Conservation (phyloP, 2,888 invertebrate genomes). For the Pyrrhia umbra region DNA sequence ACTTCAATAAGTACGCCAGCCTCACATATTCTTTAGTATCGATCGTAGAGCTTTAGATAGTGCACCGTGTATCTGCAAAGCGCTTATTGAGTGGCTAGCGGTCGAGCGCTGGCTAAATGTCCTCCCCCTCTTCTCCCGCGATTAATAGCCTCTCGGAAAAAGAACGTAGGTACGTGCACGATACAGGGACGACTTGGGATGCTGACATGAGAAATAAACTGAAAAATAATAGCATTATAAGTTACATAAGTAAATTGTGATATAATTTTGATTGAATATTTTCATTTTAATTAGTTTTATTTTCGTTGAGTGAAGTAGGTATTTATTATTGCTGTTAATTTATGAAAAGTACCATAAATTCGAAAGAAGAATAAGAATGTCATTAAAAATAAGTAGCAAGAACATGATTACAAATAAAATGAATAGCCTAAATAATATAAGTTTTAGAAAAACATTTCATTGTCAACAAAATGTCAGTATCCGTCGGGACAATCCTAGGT, state of each 20-base stretch:
- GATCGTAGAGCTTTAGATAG: constrained; percentile 39
- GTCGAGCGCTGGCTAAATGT: constrained; percentile 73
- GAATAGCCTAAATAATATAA: background rate
- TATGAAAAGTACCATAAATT: no score
- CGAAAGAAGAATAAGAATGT: no score
- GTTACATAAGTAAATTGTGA: no score
- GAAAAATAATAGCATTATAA: background rate
- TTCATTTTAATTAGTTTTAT: no score
- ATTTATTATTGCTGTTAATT: no score
- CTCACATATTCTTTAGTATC: constrained; percentile 20
- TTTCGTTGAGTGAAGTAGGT: no score
- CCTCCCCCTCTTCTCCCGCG: constrained; percentile 65
- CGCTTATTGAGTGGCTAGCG: constrained; percentile 57
- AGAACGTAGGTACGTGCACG: constrained; percentile 72
- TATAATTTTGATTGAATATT: no score
- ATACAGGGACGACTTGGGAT: constrained; percentile 65
- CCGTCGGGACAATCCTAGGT: constrained; percentile 21
- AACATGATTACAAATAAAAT: background rate
- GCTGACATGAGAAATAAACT: constrained; percentile 3
- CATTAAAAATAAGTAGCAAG: background rate
- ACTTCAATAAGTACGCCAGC: background rate
- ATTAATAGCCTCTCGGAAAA: constrained; percentile 83
- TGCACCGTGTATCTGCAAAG: constrained; percentile 36
- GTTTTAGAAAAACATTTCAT: constrained; percentile 4
- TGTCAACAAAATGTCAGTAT: constrained; percentile 11